Evolutionary conservation across 2,888 invertebrate genomes (phyloP), one percentile per base, ranked within the genome.

Genomic region (Tryphoninae sp.): DNA sequence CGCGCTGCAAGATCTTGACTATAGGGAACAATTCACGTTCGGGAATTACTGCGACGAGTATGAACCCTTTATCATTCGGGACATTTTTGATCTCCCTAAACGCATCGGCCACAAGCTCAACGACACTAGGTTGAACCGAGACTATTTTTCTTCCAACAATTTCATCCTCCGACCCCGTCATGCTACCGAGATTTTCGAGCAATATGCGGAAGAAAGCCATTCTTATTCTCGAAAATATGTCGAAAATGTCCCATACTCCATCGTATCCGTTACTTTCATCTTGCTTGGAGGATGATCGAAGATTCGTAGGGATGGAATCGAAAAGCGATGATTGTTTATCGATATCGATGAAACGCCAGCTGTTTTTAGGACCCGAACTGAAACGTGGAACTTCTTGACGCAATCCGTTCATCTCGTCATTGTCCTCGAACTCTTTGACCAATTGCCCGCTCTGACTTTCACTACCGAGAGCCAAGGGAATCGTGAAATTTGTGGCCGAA

Each of bases 201-300:
- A 89, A 71, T 22, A 86, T 85, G 0, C 86, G 87, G 59, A 89
- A 87, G 11, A 89, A 84, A 0, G 87, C 85, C 16, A 86, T 79
- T 81, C 86, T 84, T 26, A 90, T 85, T 73, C 82, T 86, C 3
- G 87, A 86, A 51, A 90, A 87, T 69, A 86, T 55, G n/a, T 88
- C 84, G 42, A 90, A 84, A 53, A 89, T 77, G 55, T 87, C 81
- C 89, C 85, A 89, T 79, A 83, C 77, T 72, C 84, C 85, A 26
- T 84, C 83, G 59, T 68, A 67, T 53, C 67, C 75, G 53, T 84
- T 80, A 3, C 13, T 8, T 7, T 53, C 69, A 1, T 80, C 72
- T 58, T 68, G 49, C 16, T 80, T 80, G 9, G 62, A 26, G 8
- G 42, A 9, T 2, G 59, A 23, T 0, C 33, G 45, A 1, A 51